phyloP scores from a whole-genome alignment of 2,797 vertebrate species.

The Microcaecilia unicolor region DNA sequence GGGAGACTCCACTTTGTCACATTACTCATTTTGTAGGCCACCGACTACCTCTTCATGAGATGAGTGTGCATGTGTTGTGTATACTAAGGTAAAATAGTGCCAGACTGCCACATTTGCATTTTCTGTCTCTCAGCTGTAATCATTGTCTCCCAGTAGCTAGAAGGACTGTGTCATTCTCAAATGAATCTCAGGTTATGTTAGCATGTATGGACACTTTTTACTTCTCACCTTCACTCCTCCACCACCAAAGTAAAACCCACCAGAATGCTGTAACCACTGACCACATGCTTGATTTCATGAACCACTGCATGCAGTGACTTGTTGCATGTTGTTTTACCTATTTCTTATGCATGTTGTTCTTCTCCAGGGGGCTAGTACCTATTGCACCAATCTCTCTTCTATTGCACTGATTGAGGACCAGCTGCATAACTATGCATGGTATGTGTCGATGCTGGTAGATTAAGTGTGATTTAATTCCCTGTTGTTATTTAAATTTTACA shows the following conservation, averaged over 20 bases:
- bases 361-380: constrained; percentile 44
- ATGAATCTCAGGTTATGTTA: not conserved
- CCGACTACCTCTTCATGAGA: too few relatives aligned
- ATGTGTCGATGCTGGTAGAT: constrained; percentile 38
- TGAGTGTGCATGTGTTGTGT: too few relatives aligned
- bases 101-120: not conserved
- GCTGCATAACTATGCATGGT: constrained; percentile 49
- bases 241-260: not conserved
- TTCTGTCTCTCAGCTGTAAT: not conserved
- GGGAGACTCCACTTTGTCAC: too few relatives aligned
- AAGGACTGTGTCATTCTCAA: not conserved
- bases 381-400: constrained; percentile 48
- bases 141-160: accelerated
- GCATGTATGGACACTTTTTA: not conserved
- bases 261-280: not conserved
- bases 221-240: not conserved
- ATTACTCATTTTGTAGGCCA: too few relatives aligned
- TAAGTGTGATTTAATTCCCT: not conserved
- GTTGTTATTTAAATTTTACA: constrained; percentile 5
- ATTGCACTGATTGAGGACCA: constrained; percentile 39
- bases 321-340: constrained; percentile 50
- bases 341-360: constrained; percentile 38
- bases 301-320: constrained; percentile 26
- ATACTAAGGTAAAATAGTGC: too few relatives aligned
- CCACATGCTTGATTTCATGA: constrained; percentile 11